Base-by-base conservation (phyloP, 2,797 vertebrate species). In the Morus bassanus region DNA sequence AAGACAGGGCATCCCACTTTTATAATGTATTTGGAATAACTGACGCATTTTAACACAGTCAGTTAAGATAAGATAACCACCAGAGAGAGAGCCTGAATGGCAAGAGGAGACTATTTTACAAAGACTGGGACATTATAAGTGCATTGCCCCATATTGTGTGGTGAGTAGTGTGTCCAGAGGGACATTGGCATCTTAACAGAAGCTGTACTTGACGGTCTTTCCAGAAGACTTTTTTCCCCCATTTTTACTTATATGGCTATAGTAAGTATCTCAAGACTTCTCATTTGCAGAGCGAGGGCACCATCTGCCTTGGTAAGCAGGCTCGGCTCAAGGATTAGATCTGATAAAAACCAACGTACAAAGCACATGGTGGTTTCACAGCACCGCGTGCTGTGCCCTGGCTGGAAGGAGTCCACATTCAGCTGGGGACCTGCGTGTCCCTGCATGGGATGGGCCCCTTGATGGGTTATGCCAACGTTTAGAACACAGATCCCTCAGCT, bases 291-390 rank as follows among this genome's bases (percentile, higher is more conserved):
- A 60, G 31, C 18, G n/a, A 81, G 53, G 43, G 15, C 63, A 83
- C 12, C 9, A 11, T 31, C 46, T 72, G 51, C 28, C 43, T 80
- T 72, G 48, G 12, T 67, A 51, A 78, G 50, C 37, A 86, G 9
- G n/a, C 0, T 0, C 2, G 13, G n/a, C 0, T 0, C 2, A 11
- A 75, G 9, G 37, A 7, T 85, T 33, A 68, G 27, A 73, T 23
- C 27, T 54, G 67, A 37, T 41, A 43, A 85, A 91, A 93, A 1
- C 22, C 50, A 51, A 12, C 25, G 10, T 33, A 0, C 0, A 80
- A 57, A 67, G 68, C 83, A 43, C 21, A 0, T 13, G 45, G 23
- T 68, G n/a, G 37, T 56, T 87, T 68, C 81, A 28, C 46, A 80
- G 84, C 39, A 23, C 37, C 4, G 7, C 0, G 0, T 45, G 83